phyloP scores from a whole-genome alignment of 2,888 invertebrate species.

The Pristionchus mayeri region DNA sequence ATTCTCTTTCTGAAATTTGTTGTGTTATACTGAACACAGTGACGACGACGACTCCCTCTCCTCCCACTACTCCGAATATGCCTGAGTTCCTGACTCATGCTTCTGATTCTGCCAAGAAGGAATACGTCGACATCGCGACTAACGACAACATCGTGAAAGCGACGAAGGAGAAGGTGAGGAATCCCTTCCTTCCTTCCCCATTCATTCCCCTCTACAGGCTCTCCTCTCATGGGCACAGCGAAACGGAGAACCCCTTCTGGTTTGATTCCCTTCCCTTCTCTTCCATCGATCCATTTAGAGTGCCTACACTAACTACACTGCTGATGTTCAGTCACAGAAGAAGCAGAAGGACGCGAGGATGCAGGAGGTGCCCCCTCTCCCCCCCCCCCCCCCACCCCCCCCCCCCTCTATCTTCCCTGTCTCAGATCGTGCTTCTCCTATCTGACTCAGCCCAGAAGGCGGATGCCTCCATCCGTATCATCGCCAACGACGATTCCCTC shows the following conservation, averaged over 20 bases:
- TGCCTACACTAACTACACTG: neutral
- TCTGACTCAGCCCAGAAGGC: conserved; percentile 26
- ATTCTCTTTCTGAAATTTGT: neutral
- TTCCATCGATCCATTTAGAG: neutral
- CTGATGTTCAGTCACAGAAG: neutral
- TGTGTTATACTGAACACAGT: no score
- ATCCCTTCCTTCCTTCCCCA: no score
- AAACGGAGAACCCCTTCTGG: conserved; percentile 45
- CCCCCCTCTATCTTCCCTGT: neutral
- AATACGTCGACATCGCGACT: conserved; percentile 45
- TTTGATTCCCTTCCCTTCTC: neutral
- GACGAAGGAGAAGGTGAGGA: conserved; percentile 36
- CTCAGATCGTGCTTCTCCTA: conserved; percentile 34
- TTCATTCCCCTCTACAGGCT: neutral
- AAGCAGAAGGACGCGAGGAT: neutral
- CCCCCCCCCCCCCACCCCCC: no score
- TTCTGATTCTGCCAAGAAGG: conserved; percentile 43
- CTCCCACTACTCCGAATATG: conserved; percentile 32
- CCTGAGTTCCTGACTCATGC: conserved; percentile 37
- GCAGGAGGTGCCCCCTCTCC: neutral
- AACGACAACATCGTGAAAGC: conserved; percentile 32
- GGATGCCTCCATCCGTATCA: neutral
- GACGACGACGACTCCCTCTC: neutral
- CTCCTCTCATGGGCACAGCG: conserved; percentile 34
- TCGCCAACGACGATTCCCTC: conserved; percentile 16